Conservation (phyloP, 30 jellyfish, hydroid and myxozoan species). For the Hydractinia echinata region DNA sequence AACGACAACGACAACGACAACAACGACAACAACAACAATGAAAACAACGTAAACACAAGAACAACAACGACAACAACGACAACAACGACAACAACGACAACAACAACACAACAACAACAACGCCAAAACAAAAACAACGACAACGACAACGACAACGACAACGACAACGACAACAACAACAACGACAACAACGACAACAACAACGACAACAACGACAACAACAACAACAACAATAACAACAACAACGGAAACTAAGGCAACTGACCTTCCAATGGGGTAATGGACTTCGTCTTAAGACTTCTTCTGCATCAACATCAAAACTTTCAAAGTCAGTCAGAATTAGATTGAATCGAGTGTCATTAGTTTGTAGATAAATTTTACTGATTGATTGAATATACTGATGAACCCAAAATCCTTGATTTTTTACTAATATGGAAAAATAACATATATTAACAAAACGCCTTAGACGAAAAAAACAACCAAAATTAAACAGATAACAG, state of each 20-base stretch:
- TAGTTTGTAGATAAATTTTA: slow-evolving; percentile 40
- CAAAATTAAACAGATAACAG: neutral
- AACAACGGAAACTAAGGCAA: neutral
- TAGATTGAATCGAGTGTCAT: slow-evolving; percentile 48
- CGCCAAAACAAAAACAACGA: too few relatives aligned
- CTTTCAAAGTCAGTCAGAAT: slow-evolving; percentile 61
- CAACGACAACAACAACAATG: too few relatives aligned
- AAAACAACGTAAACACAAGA: too few relatives aligned
- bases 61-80: too few relatives aligned
- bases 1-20: too few relatives aligned
- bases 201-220: neutral
- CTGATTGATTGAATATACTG: slow-evolving; percentile 62
- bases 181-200: too few relatives aligned
- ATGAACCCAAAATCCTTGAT: slow-evolving; percentile 79
- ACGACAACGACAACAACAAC: too few relatives aligned
- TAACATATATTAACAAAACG: neutral
- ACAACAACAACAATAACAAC: too few relatives aligned
- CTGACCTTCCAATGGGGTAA: slow-evolving; percentile 62
- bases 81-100: too few relatives aligned
- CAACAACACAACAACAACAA: too few relatives aligned
- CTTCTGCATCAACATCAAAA: slow-evolving; percentile 51
- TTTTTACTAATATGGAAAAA: slow-evolving; percentile 35
- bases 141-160: too few relatives aligned
- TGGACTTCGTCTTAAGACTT: slow-evolving; percentile 34
- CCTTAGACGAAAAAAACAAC: too few relatives aligned